These are phyloP conservation scores for Napeogenes inachia DNA, from an alignment of 2,888 invertebrate species.

Conservation along the genomic window DNA sequence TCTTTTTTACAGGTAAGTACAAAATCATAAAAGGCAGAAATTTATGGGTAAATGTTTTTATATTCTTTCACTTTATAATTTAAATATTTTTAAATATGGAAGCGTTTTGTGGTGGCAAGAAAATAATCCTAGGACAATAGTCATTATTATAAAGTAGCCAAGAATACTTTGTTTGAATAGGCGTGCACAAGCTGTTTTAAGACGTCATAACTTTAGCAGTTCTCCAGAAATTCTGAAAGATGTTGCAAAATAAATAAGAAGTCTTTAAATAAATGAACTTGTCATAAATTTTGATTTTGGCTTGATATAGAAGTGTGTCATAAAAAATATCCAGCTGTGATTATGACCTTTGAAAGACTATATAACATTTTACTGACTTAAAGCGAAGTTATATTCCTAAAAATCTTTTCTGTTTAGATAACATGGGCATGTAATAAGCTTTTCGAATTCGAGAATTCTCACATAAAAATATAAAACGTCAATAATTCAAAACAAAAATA, in stretches of 20 bases:
- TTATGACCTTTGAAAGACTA: too few relatives aligned
- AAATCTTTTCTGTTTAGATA: too few relatives aligned
- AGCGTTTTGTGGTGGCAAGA: not conserved
- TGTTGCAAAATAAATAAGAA: conserved; percentile 2
- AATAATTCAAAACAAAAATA: conserved; percentile 12
- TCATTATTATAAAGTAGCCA: conserved; percentile 2
- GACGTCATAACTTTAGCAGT: not conserved
- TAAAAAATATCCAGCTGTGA: too few relatives aligned
- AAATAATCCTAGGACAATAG: not conserved
- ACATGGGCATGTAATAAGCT: too few relatives aligned
- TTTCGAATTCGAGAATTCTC: not conserved
- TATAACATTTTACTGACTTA: too few relatives aligned
- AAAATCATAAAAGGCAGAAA: too few relatives aligned
- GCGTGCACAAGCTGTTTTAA: conserved; percentile 6
- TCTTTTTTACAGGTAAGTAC: too few relatives aligned
- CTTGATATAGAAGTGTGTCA: not conserved
- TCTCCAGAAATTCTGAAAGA: not conserved
- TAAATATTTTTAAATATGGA: not conserved
- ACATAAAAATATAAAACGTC: conserved; percentile 20
- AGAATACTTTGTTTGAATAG: conserved; percentile 1
- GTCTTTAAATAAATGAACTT: conserved; percentile 1
- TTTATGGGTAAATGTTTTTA: too few relatives aligned
- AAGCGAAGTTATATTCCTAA: too few relatives aligned
- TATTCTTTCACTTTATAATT: too few relatives aligned
- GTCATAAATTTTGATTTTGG: not conserved